Evolutionary conservation across 2,113 vertebrate species (phyloP), one percentile per base, ranked within the genome.

Genomic region (Neodontobutis hainanensis): DNA sequence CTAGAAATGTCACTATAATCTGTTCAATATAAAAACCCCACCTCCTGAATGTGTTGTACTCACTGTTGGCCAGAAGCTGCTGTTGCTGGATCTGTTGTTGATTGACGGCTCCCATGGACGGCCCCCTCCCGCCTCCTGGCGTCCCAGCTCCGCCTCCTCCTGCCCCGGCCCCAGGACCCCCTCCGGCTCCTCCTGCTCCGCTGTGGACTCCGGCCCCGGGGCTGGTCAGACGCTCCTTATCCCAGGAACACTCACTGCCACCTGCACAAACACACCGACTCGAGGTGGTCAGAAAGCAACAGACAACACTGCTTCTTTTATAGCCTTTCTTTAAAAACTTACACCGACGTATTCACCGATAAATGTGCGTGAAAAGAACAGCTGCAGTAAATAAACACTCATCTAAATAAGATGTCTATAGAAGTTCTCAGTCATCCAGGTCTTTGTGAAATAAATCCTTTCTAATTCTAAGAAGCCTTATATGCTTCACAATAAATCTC

Each of bases 221-320:
- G 77, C 85, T 89, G 80, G 85, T 90, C 49, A 90, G 84, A 40
- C 86, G 87, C 78, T 91, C 90, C 68, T 91, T 91, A 53, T 90
- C 88, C 90, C 90, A 91, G 38, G 87, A 91, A 53, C 87, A 90
- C 78, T 91, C 91, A 32, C 89, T 90, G 14, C 87, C 86, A 67
- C 89, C 89, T 92, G 85, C 55, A 42, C 8, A 57, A 50, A 82
- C 10, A 32, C 50, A 65, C 11, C 75, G 14, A 76, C 42, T 48
- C 19, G 27, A 11, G 5, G 60, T 14, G 46, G 9, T 6, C 6
- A 16, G 10, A 15, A 7, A 4, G 12, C 36, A 1, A 61, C 12
- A 46, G 12, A 32, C 10, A 10, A 27, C 8, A 10, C 16, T 27
- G 16, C 49, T 5, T 5, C 49, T n/a, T n/a, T n/a, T n/a, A n/a